These are phyloP conservation scores for Arion vulgaris DNA, from an alignment of 1,140 invertebrate genomes.

Conservation along the genomic window DNA sequence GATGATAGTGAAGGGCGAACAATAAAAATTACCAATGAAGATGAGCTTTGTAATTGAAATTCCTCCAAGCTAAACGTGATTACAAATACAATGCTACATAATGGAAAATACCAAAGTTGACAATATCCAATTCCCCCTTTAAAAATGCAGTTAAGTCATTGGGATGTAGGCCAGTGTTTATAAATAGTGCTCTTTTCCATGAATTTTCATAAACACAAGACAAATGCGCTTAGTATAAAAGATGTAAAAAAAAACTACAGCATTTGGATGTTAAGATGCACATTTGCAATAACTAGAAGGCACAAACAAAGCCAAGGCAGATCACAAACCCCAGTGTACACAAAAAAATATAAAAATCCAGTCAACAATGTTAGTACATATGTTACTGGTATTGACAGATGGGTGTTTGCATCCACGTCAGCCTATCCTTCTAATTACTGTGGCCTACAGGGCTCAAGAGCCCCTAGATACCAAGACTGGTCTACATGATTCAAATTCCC, in stretches of 20 bases:
- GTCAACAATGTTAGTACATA: not conserved
- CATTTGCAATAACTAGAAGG: slow-evolving; percentile 73
- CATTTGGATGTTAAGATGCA: slow-evolving; percentile 57
- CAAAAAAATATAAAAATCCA: not conserved
- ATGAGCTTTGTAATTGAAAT: too few relatives aligned
- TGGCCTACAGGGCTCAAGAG: slow-evolving; percentile 44
- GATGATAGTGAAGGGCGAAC: too few relatives aligned
- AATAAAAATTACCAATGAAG: too few relatives aligned
- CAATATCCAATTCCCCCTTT: not conserved
- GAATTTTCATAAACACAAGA: slow-evolving; percentile 77
- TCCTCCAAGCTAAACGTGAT: too few relatives aligned
- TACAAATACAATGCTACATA: too few relatives aligned
- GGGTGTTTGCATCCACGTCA: slow-evolving; percentile 43
- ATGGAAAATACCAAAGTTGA: not conserved
- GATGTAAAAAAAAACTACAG: not conserved
- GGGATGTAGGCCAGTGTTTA: slow-evolving; percentile 73
- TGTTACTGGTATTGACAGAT: too few relatives aligned
- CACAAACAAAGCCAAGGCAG: slow-evolving; percentile 41
- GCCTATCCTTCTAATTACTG: slow-evolving; percentile 63
- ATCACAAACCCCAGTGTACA: slow-evolving; percentile 26
- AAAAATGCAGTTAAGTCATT: slow-evolving; percentile 36
- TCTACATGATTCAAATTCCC: slow-evolving; percentile 40
- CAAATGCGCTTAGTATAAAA: slow-evolving; percentile 69
- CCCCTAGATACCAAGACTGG: slow-evolving; percentile 25
- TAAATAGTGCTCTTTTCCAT: slow-evolving; percentile 76